Conservation (phyloP, 2,888 invertebrate genomes). For the Parascotia fuliginaria region DNA sequence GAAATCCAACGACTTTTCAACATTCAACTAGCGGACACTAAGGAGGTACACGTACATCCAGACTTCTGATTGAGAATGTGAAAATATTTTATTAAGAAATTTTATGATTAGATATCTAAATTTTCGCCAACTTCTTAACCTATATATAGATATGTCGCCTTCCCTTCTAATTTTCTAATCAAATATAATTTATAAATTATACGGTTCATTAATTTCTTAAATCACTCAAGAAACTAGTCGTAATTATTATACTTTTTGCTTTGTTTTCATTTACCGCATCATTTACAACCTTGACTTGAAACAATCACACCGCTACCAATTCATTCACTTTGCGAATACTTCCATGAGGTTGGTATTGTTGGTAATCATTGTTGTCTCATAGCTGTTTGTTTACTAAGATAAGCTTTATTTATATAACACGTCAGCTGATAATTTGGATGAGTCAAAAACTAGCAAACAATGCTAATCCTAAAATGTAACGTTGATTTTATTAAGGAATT, state of each 20-base stretch:
- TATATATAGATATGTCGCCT: too few species aligned
- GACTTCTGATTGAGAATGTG: too few species aligned
- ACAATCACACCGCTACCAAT: constrained; percentile 53
- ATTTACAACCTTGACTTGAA: constrained; percentile 60
- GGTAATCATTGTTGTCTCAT: constrained; percentile 24
- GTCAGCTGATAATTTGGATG: constrained; percentile 22
- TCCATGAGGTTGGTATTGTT: constrained; percentile 33
- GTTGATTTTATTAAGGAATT: too few species aligned
- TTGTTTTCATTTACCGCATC: constrained; percentile 64
- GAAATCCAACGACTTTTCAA: too few species aligned
- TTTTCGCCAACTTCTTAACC: too few species aligned
- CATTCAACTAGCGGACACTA: too few species aligned
- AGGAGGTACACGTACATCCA: too few species aligned
- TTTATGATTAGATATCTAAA: too few species aligned
- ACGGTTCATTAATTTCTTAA: constrained; percentile 16
- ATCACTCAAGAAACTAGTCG: constrained; percentile 24
- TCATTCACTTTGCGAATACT: constrained; percentile 36
- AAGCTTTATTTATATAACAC: constrained; percentile 15
- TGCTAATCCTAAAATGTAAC: neutral
- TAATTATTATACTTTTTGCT: constrained; percentile 55
- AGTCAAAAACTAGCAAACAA: constrained; percentile 10
- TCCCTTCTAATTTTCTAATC: too few species aligned
- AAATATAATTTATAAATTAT: neutral
- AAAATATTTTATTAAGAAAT: too few species aligned
- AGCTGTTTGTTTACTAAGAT: constrained; percentile 32